Evolutionary conservation across 2,888 invertebrate species (phyloP), one percentile per base, ranked within the genome.

Genomic region (Hypomecis atomaria): DNA sequence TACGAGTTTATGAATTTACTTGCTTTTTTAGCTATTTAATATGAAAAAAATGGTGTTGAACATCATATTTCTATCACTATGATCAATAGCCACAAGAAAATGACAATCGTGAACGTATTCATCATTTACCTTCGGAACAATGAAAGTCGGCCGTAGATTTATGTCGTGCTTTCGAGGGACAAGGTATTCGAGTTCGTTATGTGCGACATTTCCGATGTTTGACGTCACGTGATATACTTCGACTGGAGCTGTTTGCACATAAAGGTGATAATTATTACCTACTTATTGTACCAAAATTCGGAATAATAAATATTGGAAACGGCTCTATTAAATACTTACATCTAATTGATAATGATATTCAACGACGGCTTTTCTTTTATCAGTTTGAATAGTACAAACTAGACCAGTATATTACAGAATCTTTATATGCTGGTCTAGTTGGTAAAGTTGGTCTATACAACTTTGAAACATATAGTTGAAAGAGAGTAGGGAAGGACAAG

Each of bases 71-170:
- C 10, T 55, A 11, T 37, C 43, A 55, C 11, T 23, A 42, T 76
- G 74, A 76, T 74, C 67, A 59, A 73, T 66, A 75, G 65, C 69
- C 55, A 69, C 70, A 69, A 74, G 78, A 78, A 79, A 84, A 82
- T 84, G 83, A 81, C 83, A 80, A 82, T 76, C 77, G 78, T 73
- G 76, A 78, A 82, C 79, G 79, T 84, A 87, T 87, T 85, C 85
- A 86, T 87, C 86, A 87, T 87, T 77, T 77, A 77, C 78, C 84
- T 84, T 85, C 81, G 79, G 82, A 86, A 88, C 86, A 87, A 86
- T 86, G 81, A 82, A 78, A 71, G 71, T 71, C 57, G 56, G 52
- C 45, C 75, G 78, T 84, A 81, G 67, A 87, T 88, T 88, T 84
- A 87, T 87, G 80, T 73, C 78, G 62, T 69, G 82, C 82, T 82